phyloP scores from a whole-genome alignment of 2,113 vertebrate species.

The Oncorhynchus gorbuscha region DNA sequence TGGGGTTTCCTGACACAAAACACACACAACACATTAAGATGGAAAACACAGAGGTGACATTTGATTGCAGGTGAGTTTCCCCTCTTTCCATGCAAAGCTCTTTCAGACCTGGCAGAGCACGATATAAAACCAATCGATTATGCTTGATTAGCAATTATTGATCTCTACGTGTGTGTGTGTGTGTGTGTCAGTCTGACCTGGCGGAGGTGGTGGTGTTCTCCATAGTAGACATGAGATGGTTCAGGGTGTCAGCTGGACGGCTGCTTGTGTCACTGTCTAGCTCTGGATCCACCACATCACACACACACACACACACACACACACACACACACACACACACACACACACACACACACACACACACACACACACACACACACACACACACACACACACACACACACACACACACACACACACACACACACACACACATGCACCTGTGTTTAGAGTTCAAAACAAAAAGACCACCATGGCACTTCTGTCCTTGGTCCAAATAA shows the following conservation, averaged over 20 bases:
- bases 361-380: constrained; percentile 70
- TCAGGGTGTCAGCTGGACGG: constrained; percentile 80
- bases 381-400: constrained; percentile 58
- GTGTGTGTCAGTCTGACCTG: constrained; percentile 70
- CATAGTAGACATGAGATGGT: constrained; percentile 86
- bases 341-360: constrained; percentile 63
- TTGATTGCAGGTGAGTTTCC: no score
- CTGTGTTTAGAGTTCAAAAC: no score
- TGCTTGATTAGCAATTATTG: no score
- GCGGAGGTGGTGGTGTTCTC: constrained; percentile 83
- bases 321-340: constrained; percentile 57
- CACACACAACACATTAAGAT: no score
- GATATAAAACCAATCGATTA: not conserved
- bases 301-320: constrained; percentile 9
- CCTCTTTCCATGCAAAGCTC: no score
- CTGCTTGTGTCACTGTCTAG: constrained; percentile 71
- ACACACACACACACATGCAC: no score
- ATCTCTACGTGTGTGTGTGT: not conserved
- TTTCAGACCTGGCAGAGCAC: not conserved
- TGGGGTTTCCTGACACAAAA: not conserved
- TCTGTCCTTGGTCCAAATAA: no score
- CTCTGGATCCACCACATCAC: constrained; percentile 89
- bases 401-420: constrained; percentile 54
- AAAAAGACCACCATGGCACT: no score
- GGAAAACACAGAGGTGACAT: no score